Evolutionary conservation across 2,113 vertebrate genomes (phyloP).

Genomic region (Neolamprologus fasciatus): DNA sequence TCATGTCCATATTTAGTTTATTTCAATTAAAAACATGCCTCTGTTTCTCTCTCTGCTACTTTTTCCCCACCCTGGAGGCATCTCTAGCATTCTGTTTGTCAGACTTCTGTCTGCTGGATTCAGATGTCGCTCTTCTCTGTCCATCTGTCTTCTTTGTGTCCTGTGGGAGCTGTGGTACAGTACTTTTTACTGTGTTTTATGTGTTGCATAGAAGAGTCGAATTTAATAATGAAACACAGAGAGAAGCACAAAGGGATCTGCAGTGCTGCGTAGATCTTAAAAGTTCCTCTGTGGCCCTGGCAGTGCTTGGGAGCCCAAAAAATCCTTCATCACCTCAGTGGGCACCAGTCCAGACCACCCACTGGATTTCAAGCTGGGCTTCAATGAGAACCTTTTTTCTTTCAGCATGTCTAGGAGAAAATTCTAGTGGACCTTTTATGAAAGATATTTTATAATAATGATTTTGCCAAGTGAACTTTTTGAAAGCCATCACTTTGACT

Average conservation of each 20-base stretch:
- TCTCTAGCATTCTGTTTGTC: slow-evolving; percentile 41
- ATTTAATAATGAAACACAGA: slow-evolving; percentile 60
- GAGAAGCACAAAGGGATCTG: slow-evolving; percentile 1
- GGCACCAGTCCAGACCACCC: slow-evolving; percentile 6
- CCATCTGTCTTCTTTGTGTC: background rate
- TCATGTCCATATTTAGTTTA: background rate
- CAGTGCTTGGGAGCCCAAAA: background rate
- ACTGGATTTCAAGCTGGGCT: background rate
- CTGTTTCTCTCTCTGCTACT: background rate
- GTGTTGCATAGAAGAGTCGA: slow-evolving; percentile 6
- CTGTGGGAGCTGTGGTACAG: background rate
- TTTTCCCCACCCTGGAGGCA: background rate
- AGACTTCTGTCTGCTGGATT: slow-evolving; percentile 3
- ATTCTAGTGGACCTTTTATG: background rate
- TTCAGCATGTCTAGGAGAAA: background rate
- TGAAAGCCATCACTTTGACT: background rate
- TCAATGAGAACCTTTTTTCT: background rate
- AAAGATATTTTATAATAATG: background rate
- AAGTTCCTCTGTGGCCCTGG: slow-evolving; percentile 12
- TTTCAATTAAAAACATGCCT: slow-evolving; percentile 2
- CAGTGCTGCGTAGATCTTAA: slow-evolving; percentile 33
- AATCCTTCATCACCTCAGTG: background rate
- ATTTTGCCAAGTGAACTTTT: background rate
- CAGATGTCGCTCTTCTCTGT: background rate
- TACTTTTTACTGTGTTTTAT: slow-evolving; percentile 5